phyloP scores from a whole-genome alignment of 2,888 invertebrate species.

The Scaptomyza tumidula region DNA sequence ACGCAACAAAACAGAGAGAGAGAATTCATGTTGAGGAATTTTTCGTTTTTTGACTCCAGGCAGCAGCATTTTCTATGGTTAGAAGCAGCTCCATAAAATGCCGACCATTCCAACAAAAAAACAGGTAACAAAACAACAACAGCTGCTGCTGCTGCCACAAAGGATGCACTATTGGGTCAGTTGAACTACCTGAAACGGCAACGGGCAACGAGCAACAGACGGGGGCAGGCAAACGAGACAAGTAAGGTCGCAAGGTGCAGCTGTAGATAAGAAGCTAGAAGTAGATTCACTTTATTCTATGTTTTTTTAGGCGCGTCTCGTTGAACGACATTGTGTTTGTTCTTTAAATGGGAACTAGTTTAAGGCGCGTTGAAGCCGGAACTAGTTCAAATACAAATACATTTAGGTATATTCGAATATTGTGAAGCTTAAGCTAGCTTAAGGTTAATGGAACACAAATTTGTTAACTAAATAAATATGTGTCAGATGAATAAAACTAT shows the following conservation, averaged over 20 bases:
- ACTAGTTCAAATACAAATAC: conserved; percentile 8
- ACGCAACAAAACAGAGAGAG: conserved; percentile 56
- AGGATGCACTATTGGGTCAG: conserved; percentile 18
- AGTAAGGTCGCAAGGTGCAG: conserved; percentile 31
- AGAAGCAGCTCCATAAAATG: conserved; percentile 27
- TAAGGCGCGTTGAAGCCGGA: neutral
- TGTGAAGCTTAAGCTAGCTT: neutral
- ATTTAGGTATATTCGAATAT: conserved; percentile 3
- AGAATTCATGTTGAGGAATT: conserved; percentile 58
- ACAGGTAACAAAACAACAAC: conserved; percentile 41
- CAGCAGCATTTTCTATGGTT: conserved; percentile 24
- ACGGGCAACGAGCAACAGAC: neutral
- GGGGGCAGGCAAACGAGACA: neutral
- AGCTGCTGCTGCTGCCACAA: conserved; percentile 27
- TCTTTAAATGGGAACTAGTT: conserved; percentile 5
- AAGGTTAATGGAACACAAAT: neutral
- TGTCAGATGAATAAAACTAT: neutral
- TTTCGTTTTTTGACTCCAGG: conserved; percentile 38
- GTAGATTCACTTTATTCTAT: conserved; percentile 1
- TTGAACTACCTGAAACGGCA: conserved; percentile 32
- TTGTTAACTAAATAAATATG: neutral
- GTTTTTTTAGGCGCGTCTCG: conserved; percentile 14
- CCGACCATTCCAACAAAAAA: conserved; percentile 5
- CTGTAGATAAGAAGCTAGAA: conserved; percentile 38
- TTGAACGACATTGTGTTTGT: neutral